These are phyloP conservation scores for Acrobeloides nanus DNA, from an alignment of 2,888 invertebrate species.

Conservation along the genomic window DNA sequence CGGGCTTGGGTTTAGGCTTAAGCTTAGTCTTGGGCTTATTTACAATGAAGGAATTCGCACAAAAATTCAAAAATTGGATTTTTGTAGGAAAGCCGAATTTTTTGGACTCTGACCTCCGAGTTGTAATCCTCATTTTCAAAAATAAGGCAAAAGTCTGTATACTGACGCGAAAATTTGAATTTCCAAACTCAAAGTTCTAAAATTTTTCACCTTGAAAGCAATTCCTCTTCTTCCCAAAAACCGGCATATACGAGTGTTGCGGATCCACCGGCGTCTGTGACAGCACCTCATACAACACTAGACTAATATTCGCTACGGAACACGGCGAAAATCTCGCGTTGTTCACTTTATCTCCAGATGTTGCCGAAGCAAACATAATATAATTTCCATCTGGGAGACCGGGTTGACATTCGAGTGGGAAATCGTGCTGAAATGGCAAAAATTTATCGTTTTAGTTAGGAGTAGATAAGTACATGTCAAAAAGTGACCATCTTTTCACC, in stretches of 20 bases:
- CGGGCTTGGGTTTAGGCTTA: no score
- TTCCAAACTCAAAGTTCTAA: background rate
- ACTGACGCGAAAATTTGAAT: background rate
- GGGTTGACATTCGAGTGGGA: constrained; percentile 67
- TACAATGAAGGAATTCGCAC: no score
- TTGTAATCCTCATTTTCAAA: background rate
- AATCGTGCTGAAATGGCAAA: constrained; percentile 36
- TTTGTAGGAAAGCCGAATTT: no score
- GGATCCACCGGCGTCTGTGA: constrained; percentile 43
- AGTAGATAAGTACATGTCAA: no score
- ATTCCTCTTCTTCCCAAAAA: constrained; percentile 78
- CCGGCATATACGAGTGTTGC: constrained; percentile 27
- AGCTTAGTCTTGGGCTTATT: no score
- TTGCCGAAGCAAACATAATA: constrained; percentile 95
- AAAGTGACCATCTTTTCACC: no score
- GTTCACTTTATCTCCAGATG: constrained; percentile 91
- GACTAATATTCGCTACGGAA: constrained; percentile 68
- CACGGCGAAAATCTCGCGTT: constrained; percentile 94
- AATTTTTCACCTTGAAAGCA: constrained; percentile 69
- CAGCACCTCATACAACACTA: constrained; percentile 46
- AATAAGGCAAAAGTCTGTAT: background rate
- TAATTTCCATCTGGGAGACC: constrained; percentile 88
- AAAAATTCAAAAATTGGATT: no score
- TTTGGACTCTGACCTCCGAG: no score
- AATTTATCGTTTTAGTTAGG: no score